A percentile compares a stretch with the other conserved stretches of the same genome.
phyloP scores from a whole-genome alignment of 2,797 vertebrate genomes.

The Macropodus opercularis region DNA sequence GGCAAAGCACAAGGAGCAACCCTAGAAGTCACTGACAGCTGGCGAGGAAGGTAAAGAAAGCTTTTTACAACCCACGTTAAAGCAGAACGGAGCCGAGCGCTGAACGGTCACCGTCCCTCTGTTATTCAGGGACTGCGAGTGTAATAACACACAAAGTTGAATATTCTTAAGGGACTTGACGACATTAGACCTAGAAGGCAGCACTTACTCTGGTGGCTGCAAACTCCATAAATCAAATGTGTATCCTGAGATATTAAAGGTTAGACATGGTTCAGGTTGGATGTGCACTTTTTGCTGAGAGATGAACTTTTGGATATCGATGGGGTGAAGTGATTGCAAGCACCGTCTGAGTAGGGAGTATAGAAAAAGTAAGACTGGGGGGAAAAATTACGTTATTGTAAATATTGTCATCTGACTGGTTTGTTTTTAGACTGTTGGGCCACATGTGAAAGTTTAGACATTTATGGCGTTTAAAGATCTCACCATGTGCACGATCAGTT shows the following conservation, averaged over 20 bases:
- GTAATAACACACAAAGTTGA: too few species aligned
- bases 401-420: background rate
- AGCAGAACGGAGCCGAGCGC: too few species aligned
- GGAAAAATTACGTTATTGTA: background rate
- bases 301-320: conserved; percentile 7
- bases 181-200: background rate
- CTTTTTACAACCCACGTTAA: too few species aligned
- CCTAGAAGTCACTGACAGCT: too few species aligned
- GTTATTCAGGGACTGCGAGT: too few species aligned
- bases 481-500: background rate
- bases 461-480: background rate
- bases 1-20: too few species aligned
- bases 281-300: conserved; percentile 3
- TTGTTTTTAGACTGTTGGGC: background rate
- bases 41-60: too few species aligned
- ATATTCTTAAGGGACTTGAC: too few species aligned
- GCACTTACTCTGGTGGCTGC: background rate
- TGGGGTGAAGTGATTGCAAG: background rate
- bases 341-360: background rate
- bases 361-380: background rate
- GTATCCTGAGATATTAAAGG: background rate
- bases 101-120: too few species aligned
- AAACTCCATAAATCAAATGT: conserved; percentile 13
- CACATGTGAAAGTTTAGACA: too few species aligned
- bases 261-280: conserved; percentile 3